Percentiles rank a stretch among this genome's conserved stretches.
Evolutionary conservation across 2,797 vertebrate genomes (phyloP).

Genomic region (Typhlichthys eigenmanni): DNA sequence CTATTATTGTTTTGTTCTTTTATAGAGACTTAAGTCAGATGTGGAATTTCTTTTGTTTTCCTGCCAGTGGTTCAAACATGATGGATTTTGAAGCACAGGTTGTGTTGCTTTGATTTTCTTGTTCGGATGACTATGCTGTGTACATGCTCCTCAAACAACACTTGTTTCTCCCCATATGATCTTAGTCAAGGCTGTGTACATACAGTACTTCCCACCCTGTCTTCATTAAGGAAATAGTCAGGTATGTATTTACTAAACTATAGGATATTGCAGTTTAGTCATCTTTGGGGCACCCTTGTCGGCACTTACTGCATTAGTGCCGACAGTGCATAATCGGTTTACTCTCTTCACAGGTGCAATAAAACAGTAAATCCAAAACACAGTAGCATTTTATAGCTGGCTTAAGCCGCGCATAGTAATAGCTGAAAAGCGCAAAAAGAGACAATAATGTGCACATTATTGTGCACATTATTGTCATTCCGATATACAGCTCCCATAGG

Average conservation of each 20-base stretch:
- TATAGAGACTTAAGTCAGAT: constrained; percentile 37
- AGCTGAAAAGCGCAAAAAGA: constrained; percentile 17
- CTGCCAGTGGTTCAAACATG: constrained; percentile 17
- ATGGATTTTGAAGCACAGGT: constrained; percentile 36
- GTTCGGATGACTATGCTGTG: constrained; percentile 10
- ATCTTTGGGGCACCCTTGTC: constrained; percentile 29
- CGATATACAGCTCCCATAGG: constrained; percentile 30
- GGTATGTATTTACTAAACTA: constrained; percentile 15
- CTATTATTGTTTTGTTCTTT: constrained; percentile 44
- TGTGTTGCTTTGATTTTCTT: constrained; percentile 29
- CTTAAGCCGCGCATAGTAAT: constrained; percentile 46
- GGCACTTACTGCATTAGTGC: constrained; percentile 29
- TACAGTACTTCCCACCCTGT: neutral
- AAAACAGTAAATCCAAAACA: constrained; percentile 55
- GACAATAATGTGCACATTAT: constrained; percentile 14
- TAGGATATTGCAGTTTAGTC: constrained; percentile 28
- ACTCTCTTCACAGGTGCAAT: constrained; percentile 45
- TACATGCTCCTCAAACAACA: neutral
- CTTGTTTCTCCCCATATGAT: constrained; percentile 2
- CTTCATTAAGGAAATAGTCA: constrained; percentile 7
- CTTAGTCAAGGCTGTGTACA: constrained; percentile 17
- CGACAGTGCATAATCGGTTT: constrained; percentile 42
- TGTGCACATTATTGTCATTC: constrained; percentile 13
- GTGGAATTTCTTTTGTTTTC: constrained; percentile 19
- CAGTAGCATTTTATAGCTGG: constrained; percentile 51